Evolutionary conservation across 2,888 invertebrate species (phyloP), one percentile per base, ranked within the genome.

Genomic region (Emmelina monodactyla): DNA sequence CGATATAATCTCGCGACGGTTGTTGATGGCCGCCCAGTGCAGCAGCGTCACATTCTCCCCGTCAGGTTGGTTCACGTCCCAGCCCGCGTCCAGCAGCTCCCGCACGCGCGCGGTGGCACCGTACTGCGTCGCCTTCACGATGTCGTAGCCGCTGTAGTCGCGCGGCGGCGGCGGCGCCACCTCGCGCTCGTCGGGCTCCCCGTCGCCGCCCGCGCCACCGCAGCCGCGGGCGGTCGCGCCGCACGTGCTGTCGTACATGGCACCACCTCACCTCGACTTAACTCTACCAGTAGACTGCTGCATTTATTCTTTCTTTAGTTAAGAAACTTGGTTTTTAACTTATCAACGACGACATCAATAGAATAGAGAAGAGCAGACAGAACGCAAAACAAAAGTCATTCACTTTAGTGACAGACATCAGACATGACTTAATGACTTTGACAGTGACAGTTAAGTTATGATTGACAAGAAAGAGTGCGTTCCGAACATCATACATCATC

Each of bases 1-100:
- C 55, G 88, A 87, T 38, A 97, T 93, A 50, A 98, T 92, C 53
- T 97, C 95, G 46, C 88, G 85, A 37, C 97, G 85, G 81, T 98
- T 98, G 72, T 99, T 99, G 58, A 99, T 99, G 12, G 98, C 92
- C 22, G 98, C 98, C 99, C 99, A 99, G 67, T 99, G 99, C n/a
- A 99, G 80, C 33, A 99, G 76, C 2, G 97, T 96, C 36, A 99
- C 97, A 32, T 95, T 96, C 70, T 99, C 98, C 46, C 85, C 84
- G 68, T 99, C 98, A 31, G 94, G 89, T 59, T 92, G 88, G 69
- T 97, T 97, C 10, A 97, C 94, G 78, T 97, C 92, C 76, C 90
- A 91, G 1, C 97, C 97, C 25, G 88, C 88, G 55, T 97, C 96
- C 3, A 98, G 85, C 16, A 98, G 82, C 66, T 97, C 92, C 47